Evolutionary conservation across 1,140 invertebrate species (phyloP).

Genomic region (Hyposmocoma kahamanoa): DNA sequence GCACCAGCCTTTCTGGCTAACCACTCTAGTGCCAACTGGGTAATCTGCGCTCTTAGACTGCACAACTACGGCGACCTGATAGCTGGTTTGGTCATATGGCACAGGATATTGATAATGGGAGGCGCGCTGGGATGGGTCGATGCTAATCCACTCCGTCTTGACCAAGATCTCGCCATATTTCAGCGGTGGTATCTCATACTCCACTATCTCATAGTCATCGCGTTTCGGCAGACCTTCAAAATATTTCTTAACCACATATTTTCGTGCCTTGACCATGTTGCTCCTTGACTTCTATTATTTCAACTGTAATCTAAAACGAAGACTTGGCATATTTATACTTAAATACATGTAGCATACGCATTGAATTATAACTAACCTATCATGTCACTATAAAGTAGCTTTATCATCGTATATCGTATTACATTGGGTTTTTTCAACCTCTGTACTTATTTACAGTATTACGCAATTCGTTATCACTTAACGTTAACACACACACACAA

Average conservation of each 20-base stretch:
- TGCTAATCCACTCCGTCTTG: conserved; percentile 69
- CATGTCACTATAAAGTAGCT: too few species aligned
- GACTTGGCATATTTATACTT: too few species aligned
- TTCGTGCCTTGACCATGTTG: conserved; percentile 49
- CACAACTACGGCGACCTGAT: conserved; percentile 51
- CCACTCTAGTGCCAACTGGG: conserved; percentile 73
- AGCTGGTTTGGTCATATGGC: conserved; percentile 58
- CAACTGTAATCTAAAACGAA: too few species aligned
- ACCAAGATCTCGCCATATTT: conserved; percentile 60
- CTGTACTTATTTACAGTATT: too few species aligned
- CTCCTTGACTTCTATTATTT: too few species aligned
- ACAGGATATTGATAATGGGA: conserved; percentile 20
- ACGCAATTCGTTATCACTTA: too few species aligned
- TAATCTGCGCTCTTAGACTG: conserved; percentile 50
- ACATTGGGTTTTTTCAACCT: too few species aligned
- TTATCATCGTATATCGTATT: too few species aligned
- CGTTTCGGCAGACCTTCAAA: conserved; percentile 58
- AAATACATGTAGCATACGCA: too few species aligned
- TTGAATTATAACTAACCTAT: too few species aligned
- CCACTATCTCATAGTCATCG: conserved; percentile 57
- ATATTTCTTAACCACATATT: conserved; percentile 52
- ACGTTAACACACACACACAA: too few species aligned
- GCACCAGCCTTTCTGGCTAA: conserved; percentile 76
- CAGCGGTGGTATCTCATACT: conserved; percentile 55
- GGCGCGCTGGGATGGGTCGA: conserved; percentile 72